Conservation (phyloP, 2,797 vertebrate genomes). For the Hipposideros larvatus region DNA sequence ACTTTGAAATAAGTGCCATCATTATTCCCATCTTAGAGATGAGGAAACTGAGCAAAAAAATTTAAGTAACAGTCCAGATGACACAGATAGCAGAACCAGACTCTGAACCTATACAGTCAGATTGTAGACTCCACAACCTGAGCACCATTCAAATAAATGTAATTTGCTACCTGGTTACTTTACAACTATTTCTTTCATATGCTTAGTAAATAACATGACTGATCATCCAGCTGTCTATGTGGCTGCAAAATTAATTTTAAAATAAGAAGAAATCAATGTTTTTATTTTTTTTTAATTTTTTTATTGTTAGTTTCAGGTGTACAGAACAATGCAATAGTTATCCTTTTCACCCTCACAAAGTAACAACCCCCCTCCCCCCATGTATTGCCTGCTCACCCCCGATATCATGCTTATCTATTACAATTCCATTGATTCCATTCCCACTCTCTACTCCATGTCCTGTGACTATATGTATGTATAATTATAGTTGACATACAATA, state of each 20-base stretch:
- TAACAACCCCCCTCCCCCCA: no score
- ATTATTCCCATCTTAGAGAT: not conserved
- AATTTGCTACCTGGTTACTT: not conserved
- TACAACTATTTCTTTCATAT: not conserved
- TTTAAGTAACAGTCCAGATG: not conserved
- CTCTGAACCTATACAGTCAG: not conserved
- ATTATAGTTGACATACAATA: no score
- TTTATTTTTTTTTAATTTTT: no score
- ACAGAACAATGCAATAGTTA: no score
- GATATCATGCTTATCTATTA: no score
- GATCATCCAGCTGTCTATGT: not conserved
- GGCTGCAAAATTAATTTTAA: not conserved
- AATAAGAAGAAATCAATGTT: not conserved
- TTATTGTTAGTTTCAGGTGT: no score
- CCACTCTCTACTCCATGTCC: no score
- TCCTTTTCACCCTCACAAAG: no score
- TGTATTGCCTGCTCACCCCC: no score
- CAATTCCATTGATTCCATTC: no score
- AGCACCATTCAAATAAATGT: not conserved
- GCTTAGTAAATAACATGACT: not conserved
- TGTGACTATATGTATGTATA: no score
- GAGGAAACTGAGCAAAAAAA: not conserved
- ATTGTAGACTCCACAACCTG: not conserved
- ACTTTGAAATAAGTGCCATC: not conserved
- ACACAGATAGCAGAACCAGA: not conserved